Evolutionary conservation across 1,140 invertebrate species (phyloP).

Genomic region (Maconellicoccus hirsutus): DNA sequence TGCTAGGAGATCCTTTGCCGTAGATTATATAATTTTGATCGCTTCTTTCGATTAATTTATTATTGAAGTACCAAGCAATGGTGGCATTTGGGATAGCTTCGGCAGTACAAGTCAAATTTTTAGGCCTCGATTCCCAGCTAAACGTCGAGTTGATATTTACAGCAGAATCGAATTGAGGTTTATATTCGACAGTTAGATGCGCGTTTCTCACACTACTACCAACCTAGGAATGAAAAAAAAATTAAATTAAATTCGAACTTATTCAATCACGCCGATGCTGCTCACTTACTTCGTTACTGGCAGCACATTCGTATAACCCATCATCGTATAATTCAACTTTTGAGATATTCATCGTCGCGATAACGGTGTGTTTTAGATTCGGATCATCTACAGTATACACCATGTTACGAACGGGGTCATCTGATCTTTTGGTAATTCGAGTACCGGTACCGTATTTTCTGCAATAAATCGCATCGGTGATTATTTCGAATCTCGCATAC

Average conservation of each 20-base stretch:
- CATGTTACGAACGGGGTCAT: background rate
- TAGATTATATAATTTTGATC: background rate
- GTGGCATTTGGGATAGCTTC: conserved; percentile 85
- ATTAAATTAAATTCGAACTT: background rate
- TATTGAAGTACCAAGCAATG: conserved; percentile 60
- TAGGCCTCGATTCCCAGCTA: conserved; percentile 65
- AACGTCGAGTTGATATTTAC: conserved; percentile 55
- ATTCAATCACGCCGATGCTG: background rate
- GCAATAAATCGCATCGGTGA: background rate
- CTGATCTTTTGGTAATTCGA: background rate
- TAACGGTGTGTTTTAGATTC: conserved; percentile 25
- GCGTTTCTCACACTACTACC: conserved; percentile 59
- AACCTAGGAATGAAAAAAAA: conserved; percentile 36
- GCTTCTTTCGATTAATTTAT: conserved; percentile 34
- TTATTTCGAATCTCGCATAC: background rate
- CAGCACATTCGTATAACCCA: conserved; percentile 78
- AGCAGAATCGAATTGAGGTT: conserved; percentile 48
- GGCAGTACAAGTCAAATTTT: conserved; percentile 78
- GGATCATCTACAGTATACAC: background rate
- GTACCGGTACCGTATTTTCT: background rate
- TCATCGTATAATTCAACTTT: conserved; percentile 56
- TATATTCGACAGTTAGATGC: conserved; percentile 65
- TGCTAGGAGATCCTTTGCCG: conserved; percentile 50
- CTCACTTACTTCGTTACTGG: conserved; percentile 43
- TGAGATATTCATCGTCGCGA: conserved; percentile 44